Conservation (phyloP, 2,113 vertebrate genomes). For the Solenodon paradoxus region DNA sequence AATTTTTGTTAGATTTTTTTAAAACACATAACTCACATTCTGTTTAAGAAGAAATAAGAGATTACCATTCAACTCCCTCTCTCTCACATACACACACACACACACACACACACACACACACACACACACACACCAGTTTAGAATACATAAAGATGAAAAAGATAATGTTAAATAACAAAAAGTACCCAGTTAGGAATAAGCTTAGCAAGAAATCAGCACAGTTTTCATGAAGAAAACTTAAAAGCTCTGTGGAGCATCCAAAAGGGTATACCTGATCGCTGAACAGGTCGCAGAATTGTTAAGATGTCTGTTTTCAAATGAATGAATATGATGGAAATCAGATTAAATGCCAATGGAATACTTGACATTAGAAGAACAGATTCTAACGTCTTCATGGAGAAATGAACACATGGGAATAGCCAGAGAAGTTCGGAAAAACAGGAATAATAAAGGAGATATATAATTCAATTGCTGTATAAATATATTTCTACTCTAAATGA, state of each 20-base stretch:
- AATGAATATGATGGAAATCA: background rate
- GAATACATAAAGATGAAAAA: background rate
- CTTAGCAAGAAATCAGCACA: background rate
- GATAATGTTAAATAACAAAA: background rate
- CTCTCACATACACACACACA: background rate
- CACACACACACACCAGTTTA: background rate
- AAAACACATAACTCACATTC: background rate
- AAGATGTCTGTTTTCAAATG: background rate
- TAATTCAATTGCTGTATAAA: slow-evolving; percentile 5
- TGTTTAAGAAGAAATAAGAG: background rate
- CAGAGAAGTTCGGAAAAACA: background rate
- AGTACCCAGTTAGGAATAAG: background rate
- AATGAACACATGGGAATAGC: background rate
- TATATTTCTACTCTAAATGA: background rate
- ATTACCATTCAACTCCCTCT: background rate
- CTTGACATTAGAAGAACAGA: slow-evolving; percentile 27
- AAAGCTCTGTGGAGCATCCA: no score
- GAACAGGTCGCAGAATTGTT: background rate
- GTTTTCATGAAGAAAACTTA: slow-evolving; percentile 2
- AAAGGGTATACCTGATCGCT: background rate
- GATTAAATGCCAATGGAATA: slow-evolving; percentile 15
- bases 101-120: background rate
- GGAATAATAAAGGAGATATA: background rate
- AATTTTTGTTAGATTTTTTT: background rate
- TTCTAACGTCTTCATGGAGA: background rate